Percentiles rank a stretch among this genome's conserved stretches.
phyloP scores from a whole-genome alignment of 2,888 invertebrate species.

The Sinotaia quadrata region DNA sequence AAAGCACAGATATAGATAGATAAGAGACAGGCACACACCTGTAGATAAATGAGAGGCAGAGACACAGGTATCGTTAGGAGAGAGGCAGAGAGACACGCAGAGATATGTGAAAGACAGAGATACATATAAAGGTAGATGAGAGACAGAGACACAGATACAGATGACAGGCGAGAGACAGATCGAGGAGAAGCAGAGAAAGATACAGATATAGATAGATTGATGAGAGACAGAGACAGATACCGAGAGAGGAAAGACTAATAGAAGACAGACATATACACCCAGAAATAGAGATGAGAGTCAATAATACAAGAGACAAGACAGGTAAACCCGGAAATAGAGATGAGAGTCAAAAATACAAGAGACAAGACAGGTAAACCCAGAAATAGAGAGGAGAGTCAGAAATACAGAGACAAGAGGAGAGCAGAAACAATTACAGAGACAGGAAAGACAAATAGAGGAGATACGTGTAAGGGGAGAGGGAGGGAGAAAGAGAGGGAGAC shows the following conservation, averaged over 20 bases:
- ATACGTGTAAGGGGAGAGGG: too few relatives aligned
- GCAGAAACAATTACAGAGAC: too few relatives aligned
- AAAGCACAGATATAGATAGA: not conserved
- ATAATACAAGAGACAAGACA: too few relatives aligned
- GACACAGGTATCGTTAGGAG: conserved; percentile 8
- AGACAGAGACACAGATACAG: not conserved
- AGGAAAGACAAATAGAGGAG: too few relatives aligned
- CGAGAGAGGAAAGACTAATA: too few relatives aligned
- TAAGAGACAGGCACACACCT: too few relatives aligned
- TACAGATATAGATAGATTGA: not conserved
- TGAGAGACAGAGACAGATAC: conserved; percentile 2
- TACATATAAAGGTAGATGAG: not conserved
- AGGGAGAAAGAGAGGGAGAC: too few relatives aligned
- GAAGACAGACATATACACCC: not conserved
- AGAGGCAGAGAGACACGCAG: conserved; percentile 3
- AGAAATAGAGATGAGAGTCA: not conserved
- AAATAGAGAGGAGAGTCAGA: not conserved
- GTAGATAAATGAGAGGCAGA: not conserved
- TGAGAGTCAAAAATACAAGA: too few relatives aligned
- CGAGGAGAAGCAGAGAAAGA: not conserved
- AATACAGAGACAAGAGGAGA: too few relatives aligned
- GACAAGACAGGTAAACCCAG: not conserved
- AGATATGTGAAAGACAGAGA: not conserved
- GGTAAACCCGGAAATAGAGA: not conserved
- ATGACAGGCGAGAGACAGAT: not conserved